Base-by-base conservation (phyloP, 2,113 vertebrate species). In the Cygnus atratus region DNA sequence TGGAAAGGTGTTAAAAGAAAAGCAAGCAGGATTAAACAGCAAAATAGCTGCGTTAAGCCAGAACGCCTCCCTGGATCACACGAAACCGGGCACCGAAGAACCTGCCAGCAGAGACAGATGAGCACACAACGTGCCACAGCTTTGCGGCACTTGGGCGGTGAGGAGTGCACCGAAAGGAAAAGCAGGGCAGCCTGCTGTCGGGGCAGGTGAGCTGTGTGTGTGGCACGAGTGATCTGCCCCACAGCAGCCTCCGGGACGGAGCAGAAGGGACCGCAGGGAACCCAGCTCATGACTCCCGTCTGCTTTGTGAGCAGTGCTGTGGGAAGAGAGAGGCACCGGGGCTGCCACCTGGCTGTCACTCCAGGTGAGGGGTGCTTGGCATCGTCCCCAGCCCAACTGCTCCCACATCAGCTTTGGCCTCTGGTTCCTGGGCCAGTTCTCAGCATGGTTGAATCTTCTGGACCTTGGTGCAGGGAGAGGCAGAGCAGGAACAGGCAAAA, bases 1-100 rank as follows among this genome's bases (percentile, higher is more conserved):
- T 95, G 84, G 88, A 66, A 76, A 92, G 94, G 80, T 92, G 92
- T 96, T 92, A 91, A 78, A 73, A 73, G 90, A 92, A 95, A 95
- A 87, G 78, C 68, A 78, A 75, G 57, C 3, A 5, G 54, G 88
- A 92, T 95, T 96, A 92, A 93, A 66, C 28, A 74, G 90, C 83
- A 95, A 78, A 96, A 81, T 35, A 96, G 83, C 86, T 74, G 85
- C 85, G 80, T 88, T 91, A 94, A 77, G 52, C 31, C 55, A 63
- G 80, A 92, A 84, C 50, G 85, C 48, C 46, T 81, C 52, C 76
- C 76, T 0, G 19, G 80, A 78, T 94, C 76, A 77, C 9, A n/a
- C 54, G 75, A 52, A 74, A 57, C 28, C 4, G 0, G 48, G 44
- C 50, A 71, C 28, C 3, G 1, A 25, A 71, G 58, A 43, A 37